phyloP scores from a whole-genome alignment of 2,888 invertebrate species.

The Scaptomyza polygonia region DNA sequence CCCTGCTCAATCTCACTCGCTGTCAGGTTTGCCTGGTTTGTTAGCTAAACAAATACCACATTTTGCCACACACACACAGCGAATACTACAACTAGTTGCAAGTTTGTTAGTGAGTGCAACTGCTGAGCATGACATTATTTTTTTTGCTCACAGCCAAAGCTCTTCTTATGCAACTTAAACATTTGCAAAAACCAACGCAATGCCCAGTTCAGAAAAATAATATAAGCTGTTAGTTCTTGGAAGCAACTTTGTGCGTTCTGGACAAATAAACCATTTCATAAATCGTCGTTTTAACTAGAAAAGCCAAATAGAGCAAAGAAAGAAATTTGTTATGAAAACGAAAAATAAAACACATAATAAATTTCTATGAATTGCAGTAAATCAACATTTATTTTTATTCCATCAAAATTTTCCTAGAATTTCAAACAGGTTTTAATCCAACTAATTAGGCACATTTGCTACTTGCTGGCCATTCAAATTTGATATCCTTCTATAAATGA shows the following conservation, averaged over 20 bases:
- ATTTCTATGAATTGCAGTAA: neutral
- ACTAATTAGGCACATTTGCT: constrained; percentile 61
- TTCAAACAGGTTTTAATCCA: constrained; percentile 29
- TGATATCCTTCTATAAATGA: constrained; percentile 61
- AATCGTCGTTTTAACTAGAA: neutral
- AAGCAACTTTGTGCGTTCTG: neutral
- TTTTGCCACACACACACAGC: constrained; percentile 25
- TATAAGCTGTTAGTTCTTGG: neutral
- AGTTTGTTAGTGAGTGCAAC: constrained; percentile 24
- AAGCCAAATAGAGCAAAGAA: neutral
- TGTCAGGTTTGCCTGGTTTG: constrained; percentile 41
- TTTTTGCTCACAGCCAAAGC: neutral
- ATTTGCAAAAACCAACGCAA: neutral
- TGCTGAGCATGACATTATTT: constrained; percentile 1
- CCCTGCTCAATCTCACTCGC: constrained; percentile 9
- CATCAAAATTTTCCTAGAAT: neutral
- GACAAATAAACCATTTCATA: neutral
- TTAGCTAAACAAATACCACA: constrained; percentile 69
- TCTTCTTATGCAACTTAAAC: constrained; percentile 41
- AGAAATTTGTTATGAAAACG: neutral
- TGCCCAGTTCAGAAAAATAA: no score
- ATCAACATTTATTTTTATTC: neutral
- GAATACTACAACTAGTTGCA: constrained; percentile 16
- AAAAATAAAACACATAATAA: neutral
- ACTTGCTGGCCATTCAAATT: constrained; percentile 27